These are phyloP conservation scores for Bothrops jararaca DNA, from an alignment of 2,113 vertebrate genomes.

Conservation along the genomic window DNA sequence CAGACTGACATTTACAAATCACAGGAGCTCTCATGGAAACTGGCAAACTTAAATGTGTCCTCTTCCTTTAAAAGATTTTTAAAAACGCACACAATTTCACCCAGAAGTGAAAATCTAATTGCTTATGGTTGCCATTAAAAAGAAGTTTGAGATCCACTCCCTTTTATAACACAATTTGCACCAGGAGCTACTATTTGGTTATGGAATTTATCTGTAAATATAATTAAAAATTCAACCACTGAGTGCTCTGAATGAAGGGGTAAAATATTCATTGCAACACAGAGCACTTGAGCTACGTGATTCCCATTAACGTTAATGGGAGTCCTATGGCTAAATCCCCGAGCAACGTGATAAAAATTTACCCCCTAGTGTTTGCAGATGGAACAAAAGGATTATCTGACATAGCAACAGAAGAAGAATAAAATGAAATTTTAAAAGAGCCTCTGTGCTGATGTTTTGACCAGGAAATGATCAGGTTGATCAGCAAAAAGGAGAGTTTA, in stretches of 20 bases:
- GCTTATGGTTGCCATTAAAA: conserved; percentile 51
- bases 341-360: conserved; percentile 69
- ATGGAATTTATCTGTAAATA: conserved; percentile 77
- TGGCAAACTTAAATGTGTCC: conserved; percentile 39
- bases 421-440: conserved; percentile 45
- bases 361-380: conserved; percentile 78
- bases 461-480: conserved; percentile 59
- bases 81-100: conserved; percentile 21
- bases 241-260: conserved; percentile 67
- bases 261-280: conserved; percentile 70
- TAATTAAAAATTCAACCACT: conserved; percentile 75
- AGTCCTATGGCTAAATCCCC: conserved; percentile 73
- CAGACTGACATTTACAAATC: conserved; percentile 47
- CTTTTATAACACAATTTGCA: conserved; percentile 68
- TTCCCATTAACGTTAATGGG: conserved; percentile 76
- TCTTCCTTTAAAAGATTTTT: conserved; percentile 30
- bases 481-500: conserved; percentile 37
- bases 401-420: conserved; percentile 63
- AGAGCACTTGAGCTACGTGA: conserved; percentile 64
- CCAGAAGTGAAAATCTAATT: conserved; percentile 54
- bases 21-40: conserved; percentile 37
- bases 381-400: conserved; percentile 73
- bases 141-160: conserved; percentile 50
- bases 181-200: conserved; percentile 64
- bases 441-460: conserved; percentile 64